Evolutionary conservation across 1,140 invertebrate genomes (phyloP).

Genomic region (Drosophila ironensis): DNA sequence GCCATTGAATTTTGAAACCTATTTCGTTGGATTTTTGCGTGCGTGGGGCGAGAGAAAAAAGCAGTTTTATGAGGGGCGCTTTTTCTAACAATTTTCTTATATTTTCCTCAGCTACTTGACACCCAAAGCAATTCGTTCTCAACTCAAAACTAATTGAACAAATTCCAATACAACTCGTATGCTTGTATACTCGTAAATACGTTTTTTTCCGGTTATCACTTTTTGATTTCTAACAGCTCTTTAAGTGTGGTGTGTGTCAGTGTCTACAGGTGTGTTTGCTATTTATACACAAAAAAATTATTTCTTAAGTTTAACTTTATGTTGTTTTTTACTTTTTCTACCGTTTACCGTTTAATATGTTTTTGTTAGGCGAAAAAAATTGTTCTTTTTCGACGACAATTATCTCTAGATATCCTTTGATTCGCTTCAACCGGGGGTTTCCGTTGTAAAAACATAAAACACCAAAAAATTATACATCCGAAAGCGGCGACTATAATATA

Average conservation of each 20-base stretch:
- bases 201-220: conserved; percentile 27
- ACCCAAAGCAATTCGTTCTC: neutral
- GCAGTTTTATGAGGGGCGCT: conserved; percentile 9
- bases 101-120: conserved; percentile 3
- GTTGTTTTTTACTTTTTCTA: conserved; percentile 37
- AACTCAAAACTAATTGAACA: conserved; percentile 4
- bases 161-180: neutral
- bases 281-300: conserved; percentile 55
- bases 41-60: conserved; percentile 9
- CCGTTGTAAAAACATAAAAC: conserved; percentile 16
- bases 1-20: conserved; percentile 68
- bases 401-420: conserved; percentile 42
- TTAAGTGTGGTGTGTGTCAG: conserved; percentile 19
- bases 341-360: conserved; percentile 36
- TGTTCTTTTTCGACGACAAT: conserved; percentile 17
- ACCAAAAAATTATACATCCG: conserved; percentile 31
- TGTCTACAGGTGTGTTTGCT: conserved; percentile 38
- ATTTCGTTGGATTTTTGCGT: conserved; percentile 45
- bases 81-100: conserved; percentile 11
- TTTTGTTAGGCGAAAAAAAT: conserved; percentile 23
- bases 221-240: conserved; percentile 44
- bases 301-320: conserved; percentile 27
- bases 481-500: conserved; percentile 47
- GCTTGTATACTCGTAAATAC: too few relatives aligned
- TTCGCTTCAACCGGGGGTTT: conserved; percentile 6